Evolutionary conservation across 2,797 vertebrate genomes (phyloP).

Genomic region (Denticeps clupeoides): DNA sequence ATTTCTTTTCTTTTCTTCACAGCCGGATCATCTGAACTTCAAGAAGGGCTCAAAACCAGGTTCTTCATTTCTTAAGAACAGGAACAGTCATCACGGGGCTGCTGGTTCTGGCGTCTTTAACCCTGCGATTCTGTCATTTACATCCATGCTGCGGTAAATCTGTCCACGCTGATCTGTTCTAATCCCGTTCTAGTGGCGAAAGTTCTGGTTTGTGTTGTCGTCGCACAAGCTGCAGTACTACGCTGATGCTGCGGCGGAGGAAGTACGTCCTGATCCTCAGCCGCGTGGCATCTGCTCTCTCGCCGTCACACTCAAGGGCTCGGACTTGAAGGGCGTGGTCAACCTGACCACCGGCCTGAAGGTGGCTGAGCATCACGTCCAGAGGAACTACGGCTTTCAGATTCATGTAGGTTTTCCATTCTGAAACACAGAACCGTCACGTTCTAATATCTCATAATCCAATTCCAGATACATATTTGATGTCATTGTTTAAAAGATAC

Average conservation of each 20-base stretch:
- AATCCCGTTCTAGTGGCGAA: slow-evolving; percentile 56
- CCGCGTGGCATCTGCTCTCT: too few relatives aligned
- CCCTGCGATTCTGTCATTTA: too few relatives aligned
- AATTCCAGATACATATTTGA: too few relatives aligned
- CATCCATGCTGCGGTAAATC: too few relatives aligned
- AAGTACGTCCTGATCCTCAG: too few relatives aligned
- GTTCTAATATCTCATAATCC: too few relatives aligned
- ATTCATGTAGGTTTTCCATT: slow-evolving; percentile 42
- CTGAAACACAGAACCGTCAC: background rate
- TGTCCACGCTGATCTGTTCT: too few relatives aligned
- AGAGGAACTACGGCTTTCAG: slow-evolving; percentile 57
- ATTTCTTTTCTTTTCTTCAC: slow-evolving; percentile 17
- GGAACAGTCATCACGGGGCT: too few relatives aligned
- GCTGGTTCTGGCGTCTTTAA: too few relatives aligned
- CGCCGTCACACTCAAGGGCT: too few relatives aligned
- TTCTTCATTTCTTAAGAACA: too few relatives aligned
- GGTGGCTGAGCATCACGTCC: slow-evolving; percentile 47
- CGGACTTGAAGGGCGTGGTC: slow-evolving; percentile 49
- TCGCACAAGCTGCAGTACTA: slow-evolving; percentile 49
- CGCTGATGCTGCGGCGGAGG: slow-evolving; percentile 48
- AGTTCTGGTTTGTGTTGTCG: slow-evolving; percentile 58
- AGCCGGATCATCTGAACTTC: slow-evolving; percentile 58
- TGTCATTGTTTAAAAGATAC: too few relatives aligned
- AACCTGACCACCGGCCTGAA: slow-evolving; percentile 42
- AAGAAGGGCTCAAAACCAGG: slow-evolving; percentile 64